Evolutionary conservation across 53 echinoderm and acorn worm species (phyloP).

Genomic region (Holothuria scabra): DNA sequence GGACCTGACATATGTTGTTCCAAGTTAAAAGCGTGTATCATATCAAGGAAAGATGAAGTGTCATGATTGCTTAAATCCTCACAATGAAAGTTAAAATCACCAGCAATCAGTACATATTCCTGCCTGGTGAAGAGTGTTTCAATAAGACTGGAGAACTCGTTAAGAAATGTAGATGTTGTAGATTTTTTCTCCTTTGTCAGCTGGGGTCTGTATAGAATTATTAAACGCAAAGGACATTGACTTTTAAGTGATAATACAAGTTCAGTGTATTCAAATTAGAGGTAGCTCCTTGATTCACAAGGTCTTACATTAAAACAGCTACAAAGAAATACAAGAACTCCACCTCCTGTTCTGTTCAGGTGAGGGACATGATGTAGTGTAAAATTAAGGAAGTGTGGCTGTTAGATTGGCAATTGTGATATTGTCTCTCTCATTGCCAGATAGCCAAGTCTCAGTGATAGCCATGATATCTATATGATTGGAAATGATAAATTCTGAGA

Average conservation of each 20-base stretch:
- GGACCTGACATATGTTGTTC: constrained; percentile 65
- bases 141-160: constrained; percentile 46
- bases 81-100: constrained; percentile 63
- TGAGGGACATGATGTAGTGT: too few relatives aligned
- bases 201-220: constrained; percentile 30
- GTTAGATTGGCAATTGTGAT: too few relatives aligned
- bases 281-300: background rate
- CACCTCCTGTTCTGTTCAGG: too few relatives aligned
- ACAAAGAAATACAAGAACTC: constrained; percentile 46
- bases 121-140: too few relatives aligned
- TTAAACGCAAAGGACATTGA: constrained; percentile 14
- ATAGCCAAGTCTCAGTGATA: too few relatives aligned
- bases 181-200: constrained; percentile 27
- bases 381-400: too few relatives aligned
- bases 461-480: too few relatives aligned
- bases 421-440: too few relatives aligned
- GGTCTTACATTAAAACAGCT: constrained; percentile 9
- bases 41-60: constrained; percentile 17
- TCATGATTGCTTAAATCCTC: constrained; percentile 43
- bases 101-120: constrained; percentile 52
- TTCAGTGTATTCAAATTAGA: constrained; percentile 54
- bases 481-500: too few relatives aligned
- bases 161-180: constrained; percentile 40
- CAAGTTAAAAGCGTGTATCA: constrained; percentile 54
- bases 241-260: constrained; percentile 11